Base-by-base conservation (phyloP, 2,888 invertebrate species). In the Drosophila fungiperda region DNA sequence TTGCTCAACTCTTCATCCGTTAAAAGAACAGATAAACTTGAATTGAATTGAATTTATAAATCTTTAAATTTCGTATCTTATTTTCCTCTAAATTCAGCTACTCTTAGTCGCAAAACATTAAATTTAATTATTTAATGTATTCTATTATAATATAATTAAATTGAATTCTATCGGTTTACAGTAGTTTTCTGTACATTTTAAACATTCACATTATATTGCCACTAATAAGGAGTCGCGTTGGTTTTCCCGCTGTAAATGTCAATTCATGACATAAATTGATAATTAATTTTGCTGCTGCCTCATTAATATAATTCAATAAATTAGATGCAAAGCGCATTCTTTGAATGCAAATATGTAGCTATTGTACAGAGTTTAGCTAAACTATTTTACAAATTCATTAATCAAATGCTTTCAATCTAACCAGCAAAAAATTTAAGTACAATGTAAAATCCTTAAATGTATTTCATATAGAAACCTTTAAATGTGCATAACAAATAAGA, bases 261-360 rank as follows among this genome's bases (percentile, higher is more conserved):
- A 29, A 29, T 42, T 64, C 68, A 53, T 68, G 83, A 85, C 86
- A 72, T 76, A 77, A 80, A 85, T 85, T 85, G 72, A 64, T 82
- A 76, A 84, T 83, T 87, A 77, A 87, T 87, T 85, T 78, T 64
- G 55, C 67, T 38, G 71, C 68, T 35, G 74, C 61, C 60, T 61
- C 68, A 79, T 78, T 68, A 59, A 74, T 53, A 67, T 58, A 75
- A 72, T 87, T 68, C 68, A 68, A 75, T 80, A 69, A 61, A 73
- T 69, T 45, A 79, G 68, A 63, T 38, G 61, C 57, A 66, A 54
- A n/a, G 59, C 50, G 26, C 23, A 20, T 36, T 70, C 29, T 48
- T 20, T 54, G 48, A 69, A 60, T 36, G 26, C 3, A 50, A 50
- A 60, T 49, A 17, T 23, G 17, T 20, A 35, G n/a, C 8, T 17